These are phyloP conservation scores for Pollenia griseotomentosa DNA, from an alignment of 2,888 invertebrate species.

Conservation along the genomic window DNA sequence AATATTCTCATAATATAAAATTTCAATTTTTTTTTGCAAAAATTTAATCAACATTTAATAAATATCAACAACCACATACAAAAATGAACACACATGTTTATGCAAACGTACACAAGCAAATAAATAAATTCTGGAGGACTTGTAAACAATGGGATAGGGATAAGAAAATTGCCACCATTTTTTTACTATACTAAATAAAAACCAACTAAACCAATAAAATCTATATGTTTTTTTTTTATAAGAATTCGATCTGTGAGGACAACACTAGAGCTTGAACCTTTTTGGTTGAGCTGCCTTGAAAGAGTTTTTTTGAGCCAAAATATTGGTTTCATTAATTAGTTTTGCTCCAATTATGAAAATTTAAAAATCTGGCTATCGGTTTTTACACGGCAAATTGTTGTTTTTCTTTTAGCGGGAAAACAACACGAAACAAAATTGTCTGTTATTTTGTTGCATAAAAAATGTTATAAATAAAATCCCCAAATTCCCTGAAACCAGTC, in stretches of 20 bases:
- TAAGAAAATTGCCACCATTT: too few relatives aligned
- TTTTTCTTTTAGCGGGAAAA: constrained; percentile 3
- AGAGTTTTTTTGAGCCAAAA: too few relatives aligned
- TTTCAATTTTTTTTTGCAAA: not conserved
- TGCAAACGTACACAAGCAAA: not conserved
- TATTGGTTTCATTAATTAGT: too few relatives aligned
- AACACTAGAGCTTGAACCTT: too few relatives aligned
- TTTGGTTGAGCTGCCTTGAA: too few relatives aligned
- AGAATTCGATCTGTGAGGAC: too few relatives aligned
- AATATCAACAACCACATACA: not conserved
- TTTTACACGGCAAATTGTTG: not conserved
- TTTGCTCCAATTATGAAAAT: too few relatives aligned
- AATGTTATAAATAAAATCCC: constrained; percentile 53
- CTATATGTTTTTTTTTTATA: too few relatives aligned
- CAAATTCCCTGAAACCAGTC: constrained; percentile 50
- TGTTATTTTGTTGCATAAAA: not conserved
- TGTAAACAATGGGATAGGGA: too few relatives aligned
- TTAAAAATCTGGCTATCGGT: not conserved
- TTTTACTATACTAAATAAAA: too few relatives aligned
- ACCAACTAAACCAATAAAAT: too few relatives aligned
- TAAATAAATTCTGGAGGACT: not conserved
- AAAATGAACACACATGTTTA: not conserved
- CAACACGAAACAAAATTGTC: not conserved
- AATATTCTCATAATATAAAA: constrained; percentile 4
- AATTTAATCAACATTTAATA: constrained; percentile 46